Percentiles rank a stretch among this genome's conserved stretches.
These are phyloP conservation scores for Ichneumoninae sp. DNA, from an alignment of 2,888 invertebrate species.

Conservation along the genomic window DNA sequence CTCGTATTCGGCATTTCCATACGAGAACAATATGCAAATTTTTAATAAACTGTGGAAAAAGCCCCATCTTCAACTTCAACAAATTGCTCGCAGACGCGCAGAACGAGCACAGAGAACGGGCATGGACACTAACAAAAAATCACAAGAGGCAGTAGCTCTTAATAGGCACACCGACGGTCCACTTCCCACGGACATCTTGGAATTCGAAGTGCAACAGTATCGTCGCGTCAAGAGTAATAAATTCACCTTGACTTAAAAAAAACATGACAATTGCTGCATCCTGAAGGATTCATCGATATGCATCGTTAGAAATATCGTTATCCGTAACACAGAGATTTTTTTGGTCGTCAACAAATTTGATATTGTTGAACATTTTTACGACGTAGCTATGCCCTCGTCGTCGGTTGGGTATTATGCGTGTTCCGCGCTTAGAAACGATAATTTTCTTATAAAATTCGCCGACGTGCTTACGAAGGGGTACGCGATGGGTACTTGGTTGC, in stretches of 20 bases:
- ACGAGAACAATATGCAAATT: too few relatives aligned
- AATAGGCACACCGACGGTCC: not conserved
- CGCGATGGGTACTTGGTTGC: not conserved
- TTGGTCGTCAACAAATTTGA: not conserved
- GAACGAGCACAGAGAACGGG: not conserved
- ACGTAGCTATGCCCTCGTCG: not conserved
- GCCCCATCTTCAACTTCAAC: too few relatives aligned
- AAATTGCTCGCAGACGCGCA: conserved; percentile 5
- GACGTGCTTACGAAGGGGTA: not conserved
- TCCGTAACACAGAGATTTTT: not conserved
- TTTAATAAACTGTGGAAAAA: too few relatives aligned
- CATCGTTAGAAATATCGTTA: not conserved
- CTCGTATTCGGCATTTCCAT: too few relatives aligned
- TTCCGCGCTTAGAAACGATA: not conserved
- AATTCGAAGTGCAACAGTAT: not conserved
- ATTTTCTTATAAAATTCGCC: not conserved
- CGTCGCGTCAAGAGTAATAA: not conserved
- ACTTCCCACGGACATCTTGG: not conserved
- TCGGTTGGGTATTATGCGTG: not conserved
- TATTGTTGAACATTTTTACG: not conserved
- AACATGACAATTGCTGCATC: not conserved
- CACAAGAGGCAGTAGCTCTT: not conserved
- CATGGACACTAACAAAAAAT: not conserved
- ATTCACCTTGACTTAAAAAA: not conserved
- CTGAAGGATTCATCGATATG: too few relatives aligned